Evolutionary conservation across 2,797 vertebrate species (phyloP).

Genomic region (Buceros bicornis): DNA sequence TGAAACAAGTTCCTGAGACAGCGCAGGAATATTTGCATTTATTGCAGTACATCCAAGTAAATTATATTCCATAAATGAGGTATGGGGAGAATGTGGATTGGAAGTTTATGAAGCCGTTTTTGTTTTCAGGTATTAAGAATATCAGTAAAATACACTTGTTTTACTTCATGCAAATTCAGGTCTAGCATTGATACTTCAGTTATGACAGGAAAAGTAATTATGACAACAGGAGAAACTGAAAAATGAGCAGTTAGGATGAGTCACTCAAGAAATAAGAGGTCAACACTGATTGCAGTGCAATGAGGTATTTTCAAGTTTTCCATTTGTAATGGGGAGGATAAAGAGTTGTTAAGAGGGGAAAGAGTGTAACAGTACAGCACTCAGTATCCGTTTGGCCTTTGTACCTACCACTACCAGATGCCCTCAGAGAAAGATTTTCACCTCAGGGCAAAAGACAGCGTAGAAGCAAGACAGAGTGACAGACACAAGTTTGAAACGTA

Average conservation of each 20-base stretch:
- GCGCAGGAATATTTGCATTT: neutral
- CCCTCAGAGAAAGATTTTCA: neutral
- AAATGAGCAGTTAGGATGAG: neutral
- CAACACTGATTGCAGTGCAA: neutral
- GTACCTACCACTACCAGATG: neutral
- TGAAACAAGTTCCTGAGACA: neutral
- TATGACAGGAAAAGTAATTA: neutral
- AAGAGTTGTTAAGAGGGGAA: neutral
- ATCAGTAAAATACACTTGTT: neutral
- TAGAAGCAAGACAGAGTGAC: neutral
- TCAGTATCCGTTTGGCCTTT: neutral
- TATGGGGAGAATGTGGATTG: neutral
- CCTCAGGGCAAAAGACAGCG: neutral
- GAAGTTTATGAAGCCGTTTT: neutral
- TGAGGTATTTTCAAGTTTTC: neutral
- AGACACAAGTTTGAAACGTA: neutral
- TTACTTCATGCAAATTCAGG: neutral
- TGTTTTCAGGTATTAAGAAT: conserved; percentile 5
- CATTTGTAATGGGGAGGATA: neutral
- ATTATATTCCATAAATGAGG: neutral
- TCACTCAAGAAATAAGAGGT: neutral
- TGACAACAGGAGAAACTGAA: neutral
- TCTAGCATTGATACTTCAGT: neutral
- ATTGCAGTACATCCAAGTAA: neutral
- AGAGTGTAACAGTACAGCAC: neutral